Evolutionary conservation across 2,113 vertebrate genomes (phyloP), one percentile per base, ranked within the genome.

Genomic region (Apteryx owenii): DNA sequence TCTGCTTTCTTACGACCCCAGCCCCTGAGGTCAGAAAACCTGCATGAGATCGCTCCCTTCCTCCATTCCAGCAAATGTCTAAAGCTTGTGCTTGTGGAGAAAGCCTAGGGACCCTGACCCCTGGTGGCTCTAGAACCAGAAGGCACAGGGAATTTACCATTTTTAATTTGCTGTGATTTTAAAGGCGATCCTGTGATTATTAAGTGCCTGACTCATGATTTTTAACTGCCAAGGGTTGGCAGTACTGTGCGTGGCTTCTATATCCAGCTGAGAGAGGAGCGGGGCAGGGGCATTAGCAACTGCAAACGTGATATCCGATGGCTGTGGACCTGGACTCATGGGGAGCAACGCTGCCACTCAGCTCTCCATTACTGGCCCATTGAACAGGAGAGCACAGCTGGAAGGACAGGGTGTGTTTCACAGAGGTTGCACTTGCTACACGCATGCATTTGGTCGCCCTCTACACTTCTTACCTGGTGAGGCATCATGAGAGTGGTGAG

Each of bases 1-100:
- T 60, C 73, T 76, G 7, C 38, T 93, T 91, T 83, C 75, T 94
- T 91, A 71, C 53, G 70, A 68, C 33, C 62, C 33, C 11, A 71
- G 12, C 29, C 60, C 33, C 23, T 71, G 38, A 91, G 90, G 56
- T 68, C 38, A 81, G 76, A 31, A 73, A 60, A 75, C 46, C 92
- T 76, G 28, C 71, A 29, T 51, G 42, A 88, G n/a, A n/a, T 8
- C 12, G 19, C 20, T 84, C 60, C 33, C 26, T 91, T 85, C 26
- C 36, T 82, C 16, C 31, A 64, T 61, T 65, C 66, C 58, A 69
- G 31, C 23, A 66, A 56, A 25, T 17, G 5, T 29, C 10, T 29
- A 79, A 60, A 5, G 22, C 38, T 90, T 33, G 18, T 0, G 0
- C 21, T 70, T 70, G 31, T 50, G 54, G 17, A 92, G 75, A 90